Evolutionary conservation across 2,113 vertebrate genomes (phyloP), one percentile per base, ranked within the genome.

Genomic region (Myxocyprinus asiaticus): DNA sequence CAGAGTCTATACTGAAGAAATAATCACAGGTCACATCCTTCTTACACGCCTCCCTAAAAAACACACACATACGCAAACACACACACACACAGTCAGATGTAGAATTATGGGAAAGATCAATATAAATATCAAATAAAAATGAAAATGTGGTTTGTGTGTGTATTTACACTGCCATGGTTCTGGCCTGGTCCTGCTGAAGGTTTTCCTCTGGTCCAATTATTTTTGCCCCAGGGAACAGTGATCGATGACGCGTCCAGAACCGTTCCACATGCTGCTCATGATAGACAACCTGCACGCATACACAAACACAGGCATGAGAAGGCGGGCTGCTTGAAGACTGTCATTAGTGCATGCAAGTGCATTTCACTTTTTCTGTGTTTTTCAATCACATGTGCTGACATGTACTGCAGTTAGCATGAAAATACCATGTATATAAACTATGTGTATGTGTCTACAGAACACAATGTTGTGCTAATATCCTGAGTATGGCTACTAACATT

Each of bases 151-250:
- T 33, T 33, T 44, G 50, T 56, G 14, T 53, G 48, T n/a, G 11
- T 51, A 48, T 91, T 91, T 83, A 95, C 94, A 94, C 90, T 75
- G 89, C 94, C 92, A 94, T 94, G 81, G 92, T 92, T 79, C 94
- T 84, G 55, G 92, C 93, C 86, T 92, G 88, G 0, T 88, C 90
- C 0, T 93, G 85, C 0, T 80, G 88, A 73, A 95, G 82, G 1
- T 90, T 91, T 81, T 95, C 94, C 81, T 95, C 93, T 0, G 94
- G 94, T 0, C 94, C 94, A 6, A 95, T 87, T 1, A 94, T 84
- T 22, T 86, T 91, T 12, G 88, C 69, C 0, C 79, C 79, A 9
- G 84, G 82, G 42, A 95, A 94, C 12, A 90, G 88, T 9, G 85
- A 83, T 4, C 86, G 86, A 59, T 93, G 89, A 6, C 84, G 83